Percentiles rank a stretch among this genome's conserved stretches.
These are phyloP conservation scores for Volucella zonaria DNA, from an alignment of 2,888 invertebrate genomes.

Conservation along the genomic window DNA sequence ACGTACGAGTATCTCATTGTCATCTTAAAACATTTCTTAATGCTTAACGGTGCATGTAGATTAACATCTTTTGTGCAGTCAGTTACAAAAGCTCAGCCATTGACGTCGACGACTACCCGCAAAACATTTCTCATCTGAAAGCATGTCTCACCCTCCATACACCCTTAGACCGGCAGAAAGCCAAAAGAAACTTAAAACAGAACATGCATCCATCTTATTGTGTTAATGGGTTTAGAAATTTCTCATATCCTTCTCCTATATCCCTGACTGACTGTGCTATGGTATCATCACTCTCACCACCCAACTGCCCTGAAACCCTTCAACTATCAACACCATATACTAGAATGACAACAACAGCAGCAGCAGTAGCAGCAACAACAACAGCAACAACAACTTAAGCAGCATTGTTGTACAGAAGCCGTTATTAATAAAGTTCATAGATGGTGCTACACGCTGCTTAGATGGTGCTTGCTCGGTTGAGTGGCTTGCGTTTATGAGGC, in stretches of 20 bases:
- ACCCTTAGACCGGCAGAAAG: slow-evolving; percentile 17
- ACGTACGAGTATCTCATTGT: neutral
- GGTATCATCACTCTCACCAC: slow-evolving; percentile 34
- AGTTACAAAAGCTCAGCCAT: slow-evolving; percentile 36
- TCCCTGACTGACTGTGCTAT: slow-evolving; percentile 20
- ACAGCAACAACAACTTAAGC: slow-evolving; percentile 42
- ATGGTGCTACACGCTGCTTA: slow-evolving; percentile 74
- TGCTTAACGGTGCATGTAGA: slow-evolving; percentile 9
- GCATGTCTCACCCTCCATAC: slow-evolving; percentile 19
- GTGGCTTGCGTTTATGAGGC: slow-evolving; percentile 73
- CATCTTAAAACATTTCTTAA: neutral
- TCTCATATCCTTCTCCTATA: slow-evolving; percentile 69
- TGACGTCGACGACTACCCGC: slow-evolving; percentile 40
- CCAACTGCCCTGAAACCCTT: neutral
- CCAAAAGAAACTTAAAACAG: slow-evolving; percentile 53
- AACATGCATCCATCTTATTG: slow-evolving; percentile 70
- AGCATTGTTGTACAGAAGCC: slow-evolving; percentile 57
- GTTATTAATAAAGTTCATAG: slow-evolving; percentile 74
- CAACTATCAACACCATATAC: neutral
- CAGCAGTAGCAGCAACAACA: neutral
- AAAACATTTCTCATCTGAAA: slow-evolving; percentile 29
- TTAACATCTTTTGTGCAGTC: slow-evolving; percentile 35
- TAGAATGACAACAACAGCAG: slow-evolving; percentile 1
- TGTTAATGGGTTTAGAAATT: slow-evolving; percentile 73
- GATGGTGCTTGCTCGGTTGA: slow-evolving; percentile 73